These are phyloP conservation scores for Agrilus biguttatus DNA, from an alignment of 2,888 invertebrate genomes.

Conservation along the genomic window DNA sequence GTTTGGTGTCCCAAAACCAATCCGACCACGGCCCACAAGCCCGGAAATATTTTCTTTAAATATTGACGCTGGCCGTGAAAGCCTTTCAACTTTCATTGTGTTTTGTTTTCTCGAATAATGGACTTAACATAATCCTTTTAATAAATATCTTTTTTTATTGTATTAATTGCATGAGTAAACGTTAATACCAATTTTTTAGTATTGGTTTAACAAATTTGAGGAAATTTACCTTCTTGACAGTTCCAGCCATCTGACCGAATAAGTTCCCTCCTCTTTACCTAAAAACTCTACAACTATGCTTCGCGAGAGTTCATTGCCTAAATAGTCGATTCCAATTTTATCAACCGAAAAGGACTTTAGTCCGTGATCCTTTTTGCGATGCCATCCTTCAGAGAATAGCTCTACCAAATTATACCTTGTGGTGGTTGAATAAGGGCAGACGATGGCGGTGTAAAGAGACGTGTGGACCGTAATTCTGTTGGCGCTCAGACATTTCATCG, in stretches of 20 bases:
- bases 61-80: no score
- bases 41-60: no score
- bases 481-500: conserved; percentile 52
- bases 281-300: conserved; percentile 68
- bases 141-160: no score
- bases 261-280: conserved; percentile 58
- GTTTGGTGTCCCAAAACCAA: no score
- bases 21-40: no score
- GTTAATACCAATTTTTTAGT: background rate
- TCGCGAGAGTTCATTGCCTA: conserved; percentile 47
- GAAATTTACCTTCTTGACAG: conserved; percentile 45
- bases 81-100: no score
- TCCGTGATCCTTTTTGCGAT: conserved; percentile 27
- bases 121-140: no score
- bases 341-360: conserved; percentile 23
- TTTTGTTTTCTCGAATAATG: no score
- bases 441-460: conserved; percentile 38
- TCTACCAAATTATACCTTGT: conserved; percentile 51
- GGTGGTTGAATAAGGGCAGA: conserved; percentile 41
- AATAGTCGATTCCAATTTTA: conserved; percentile 40
- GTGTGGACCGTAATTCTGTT: conserved; percentile 70
- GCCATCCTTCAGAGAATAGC: conserved; percentile 77
- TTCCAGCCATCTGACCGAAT: conserved; percentile 72
- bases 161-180: no score
- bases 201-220: background rate